Base-by-base conservation (phyloP, 2,797 vertebrate genomes). In the Sciaenops ocellatus region DNA sequence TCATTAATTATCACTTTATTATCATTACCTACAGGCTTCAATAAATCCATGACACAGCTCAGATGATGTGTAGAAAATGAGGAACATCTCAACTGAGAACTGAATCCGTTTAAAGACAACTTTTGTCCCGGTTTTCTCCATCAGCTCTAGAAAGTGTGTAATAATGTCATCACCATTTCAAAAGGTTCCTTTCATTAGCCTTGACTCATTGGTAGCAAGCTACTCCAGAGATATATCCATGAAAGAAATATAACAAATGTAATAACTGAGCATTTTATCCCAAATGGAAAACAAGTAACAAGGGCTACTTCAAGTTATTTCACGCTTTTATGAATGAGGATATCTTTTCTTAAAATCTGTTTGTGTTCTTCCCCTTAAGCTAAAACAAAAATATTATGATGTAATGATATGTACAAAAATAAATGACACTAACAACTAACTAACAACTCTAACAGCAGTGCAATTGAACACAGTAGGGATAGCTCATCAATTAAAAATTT, bases 1-100 rank as follows among this genome's bases (percentile, higher is more conserved):
- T 79, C 83, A 87, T 92, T 85, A 90, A 92, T 90, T 83, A 91
- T 88, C 79, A 84, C 78, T 87, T 89, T 87, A 90, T 90, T 86
- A 90, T 88, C 87, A 85, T 85, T 63, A 88, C 30, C 84, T 85
- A 84, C 87, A 72, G 88, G 86, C 64, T 41, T 77, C 15, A 28
- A 81, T 76, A 79, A 69, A 87, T 63, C 44, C 56, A 61, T 20
- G 72, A 54, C 16, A 24, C 20, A n/a, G 83, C 84, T 80, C 77
- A 54, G 63, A 84, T 68, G 78, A 84, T 73, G 80, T 78, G 80
- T 52, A 70, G 70, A 73, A 87, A 83, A 84, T 72, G 80, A 83
- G 55, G 65, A 73, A 75, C 50, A 54, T 75, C 80, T 85, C 74
- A 78, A 54, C 68, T 62, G 82, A 67, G 69, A 84, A 84, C 46